phyloP scores from a whole-genome alignment of 2,797 vertebrate genomes.

The Psittacula echo region DNA sequence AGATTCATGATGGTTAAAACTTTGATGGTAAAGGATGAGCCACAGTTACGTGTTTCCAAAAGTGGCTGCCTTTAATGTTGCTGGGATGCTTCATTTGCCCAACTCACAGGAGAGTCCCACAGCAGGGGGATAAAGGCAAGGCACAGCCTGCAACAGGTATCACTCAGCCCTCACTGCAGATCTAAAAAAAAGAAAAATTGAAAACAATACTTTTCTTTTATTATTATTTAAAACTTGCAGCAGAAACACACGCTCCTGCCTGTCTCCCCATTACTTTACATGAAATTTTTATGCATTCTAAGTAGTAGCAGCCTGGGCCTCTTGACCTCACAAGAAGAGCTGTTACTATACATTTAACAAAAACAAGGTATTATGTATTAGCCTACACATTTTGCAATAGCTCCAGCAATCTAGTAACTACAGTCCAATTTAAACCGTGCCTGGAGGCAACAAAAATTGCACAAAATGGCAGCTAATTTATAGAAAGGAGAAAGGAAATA shows the following conservation, averaged over 20 bases:
- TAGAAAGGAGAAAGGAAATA: constrained; percentile 79
- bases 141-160: background rate
- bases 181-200: background rate
- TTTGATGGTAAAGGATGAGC: background rate
- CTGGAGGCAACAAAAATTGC: constrained; percentile 84
- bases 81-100: background rate
- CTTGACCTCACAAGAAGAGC: constrained; percentile 85
- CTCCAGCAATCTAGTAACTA: constrained; percentile 82
- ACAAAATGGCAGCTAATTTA: constrained; percentile 85
- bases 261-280: constrained; percentile 58
- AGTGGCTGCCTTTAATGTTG: background rate
- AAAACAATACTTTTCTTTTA: background rate
- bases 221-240: constrained; percentile 31
- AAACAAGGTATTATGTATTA: constrained; percentile 85
- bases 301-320: constrained; percentile 74
- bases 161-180: background rate
- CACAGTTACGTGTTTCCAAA: background rate
- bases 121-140: background rate
- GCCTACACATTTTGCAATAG: constrained; percentile 82
- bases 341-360: constrained; percentile 81
- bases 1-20: background rate
- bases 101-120: background rate
- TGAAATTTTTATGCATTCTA: constrained; percentile 72
- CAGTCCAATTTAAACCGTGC: constrained; percentile 82
- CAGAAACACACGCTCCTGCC: background rate